Base-by-base conservation (phyloP, 2,113 vertebrate species). In the Meles meles region DNA sequence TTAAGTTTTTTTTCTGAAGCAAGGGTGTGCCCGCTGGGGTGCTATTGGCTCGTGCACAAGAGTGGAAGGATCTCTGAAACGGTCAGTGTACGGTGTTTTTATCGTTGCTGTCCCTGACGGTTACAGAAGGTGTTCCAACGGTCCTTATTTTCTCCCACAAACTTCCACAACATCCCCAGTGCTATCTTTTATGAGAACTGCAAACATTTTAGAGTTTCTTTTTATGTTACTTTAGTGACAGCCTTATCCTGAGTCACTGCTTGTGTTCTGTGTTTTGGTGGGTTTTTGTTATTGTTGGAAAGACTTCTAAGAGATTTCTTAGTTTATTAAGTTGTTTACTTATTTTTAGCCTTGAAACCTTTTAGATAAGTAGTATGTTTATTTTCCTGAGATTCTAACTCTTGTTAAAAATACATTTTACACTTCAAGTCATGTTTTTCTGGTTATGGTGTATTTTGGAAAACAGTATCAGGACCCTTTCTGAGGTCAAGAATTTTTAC, bases 1-100 rank as follows among this genome's bases (percentile, higher is more conserved):
- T 93, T 34, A 88, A 13, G 87, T 91, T 86, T 89, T 97, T 85
- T 76, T 52, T 52, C 27, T 97, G 42, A 76, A 93, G 18, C 29
- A 71, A 80, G 37, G 47, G 76, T 37, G 7, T 86, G 7, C 88
- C 74, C 9, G 7, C 3, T 29, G 39, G 5, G 25, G 72, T 82
- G 72, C 63, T 57, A 94, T 89, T 63, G 63, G 71, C 81, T 89
- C 20, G 37, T 39, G 8, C 20, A 39, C 15, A 86, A 44, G 74
- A 88, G 87, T 67, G 31, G 55, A 25, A 63, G 34, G 27, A 31
- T 6, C n/a, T 82, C 80, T 90, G 84, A 94, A 90, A 63, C 74
- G 61, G 90, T 7, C 27, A 86, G 25, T 49, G 49, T 92, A 67
- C 25, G 25, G 0, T 89, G 29, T 44, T 74, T 87, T 95, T 88